Base-by-base conservation (phyloP, 1,140 invertebrate species). In the Drosophila elegans region DNA sequence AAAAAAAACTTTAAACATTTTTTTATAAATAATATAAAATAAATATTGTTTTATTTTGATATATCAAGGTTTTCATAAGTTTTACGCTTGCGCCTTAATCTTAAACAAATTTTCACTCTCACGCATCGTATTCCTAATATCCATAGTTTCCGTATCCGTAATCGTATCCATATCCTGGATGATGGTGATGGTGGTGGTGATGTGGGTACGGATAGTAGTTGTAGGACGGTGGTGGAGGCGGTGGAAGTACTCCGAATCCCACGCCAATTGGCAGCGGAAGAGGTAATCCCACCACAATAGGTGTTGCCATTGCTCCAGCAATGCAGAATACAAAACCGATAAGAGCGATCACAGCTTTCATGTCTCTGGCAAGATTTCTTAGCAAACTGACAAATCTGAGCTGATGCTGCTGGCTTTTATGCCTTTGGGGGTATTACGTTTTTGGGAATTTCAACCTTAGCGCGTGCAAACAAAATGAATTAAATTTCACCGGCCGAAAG, bases 391-490 rank as follows among this genome's bases (percentile, higher is more conserved):
- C 9, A 3, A 13, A 29, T 27, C 34, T 3, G 25, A 13, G 46
- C n/a, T 4, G 2, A 36, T n/a, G 27, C 11, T 16, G 16, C 6
- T 9, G 46, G 32, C 61, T 68, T 68, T 68, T 68, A 68, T 52
- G 32, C 41, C 13, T n/a, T n/a, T 11, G 3, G 5, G 32, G 11
- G 7, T n/a, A 32, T 36, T 51, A 52, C 21, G 25, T 11, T 7
- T 66, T 53, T 44, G 61, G 60, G 64, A 36, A 44, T 66, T 68
- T 45, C 61, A 29, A 66, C 51, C n/a, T 0, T 45, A 42, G 39
- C 29, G 41, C 74, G 46, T 25, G 48, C 39, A 62, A 36, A 67
- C 74, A 79, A 59, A 74, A 55, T 64, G 9, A 36, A 38, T 45
- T 32, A 2, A 34, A 59, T 53, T 48, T 56, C 11, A 36, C 16